Conservation (phyloP, 1,140 invertebrate species). For the Drosophila dunni region DNA sequence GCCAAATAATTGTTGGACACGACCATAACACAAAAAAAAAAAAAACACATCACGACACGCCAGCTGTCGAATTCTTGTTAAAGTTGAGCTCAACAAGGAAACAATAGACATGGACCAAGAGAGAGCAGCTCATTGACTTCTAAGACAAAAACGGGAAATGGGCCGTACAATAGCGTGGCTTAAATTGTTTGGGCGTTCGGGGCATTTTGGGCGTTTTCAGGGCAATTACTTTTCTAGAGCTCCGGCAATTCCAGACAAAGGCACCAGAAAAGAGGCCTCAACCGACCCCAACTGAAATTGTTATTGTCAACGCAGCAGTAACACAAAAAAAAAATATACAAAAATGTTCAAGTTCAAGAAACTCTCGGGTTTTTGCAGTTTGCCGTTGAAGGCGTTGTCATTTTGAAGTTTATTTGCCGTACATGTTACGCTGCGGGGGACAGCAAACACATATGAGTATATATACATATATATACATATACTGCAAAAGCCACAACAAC, state of each 20-base stretch:
- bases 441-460: slow-evolving; percentile 15
- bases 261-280: slow-evolving; percentile 4
- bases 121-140: slow-evolving; percentile 40
- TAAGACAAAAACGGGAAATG: slow-evolving; percentile 39
- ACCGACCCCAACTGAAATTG: slow-evolving; percentile 35
- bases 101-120: slow-evolving; percentile 26
- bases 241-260: slow-evolving; percentile 16
- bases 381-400: slow-evolving; percentile 54
- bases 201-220: slow-evolving; percentile 22
- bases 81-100: slow-evolving; percentile 13
- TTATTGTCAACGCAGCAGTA: slow-evolving; percentile 39
- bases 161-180: slow-evolving; percentile 21
- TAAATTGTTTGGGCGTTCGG: slow-evolving; percentile 20
- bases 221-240: slow-evolving; percentile 36
- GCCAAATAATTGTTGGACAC: slow-evolving; percentile 76
- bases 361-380: slow-evolving; percentile 37
- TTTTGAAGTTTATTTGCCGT: slow-evolving; percentile 71
- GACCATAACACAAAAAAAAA: slow-evolving; percentile 26
- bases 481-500: slow-evolving; percentile 12
- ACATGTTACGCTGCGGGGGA: slow-evolving; percentile 44
- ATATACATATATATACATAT: slow-evolving; percentile 9
- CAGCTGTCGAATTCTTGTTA: slow-evolving; percentile 44
- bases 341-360: slow-evolving; percentile 59
- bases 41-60: slow-evolving; percentile 42
- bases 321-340: slow-evolving; percentile 26